Evolutionary conservation across 92 coral and sea anemone species (phyloP).

Genomic region (Heteractis magnifica): DNA sequence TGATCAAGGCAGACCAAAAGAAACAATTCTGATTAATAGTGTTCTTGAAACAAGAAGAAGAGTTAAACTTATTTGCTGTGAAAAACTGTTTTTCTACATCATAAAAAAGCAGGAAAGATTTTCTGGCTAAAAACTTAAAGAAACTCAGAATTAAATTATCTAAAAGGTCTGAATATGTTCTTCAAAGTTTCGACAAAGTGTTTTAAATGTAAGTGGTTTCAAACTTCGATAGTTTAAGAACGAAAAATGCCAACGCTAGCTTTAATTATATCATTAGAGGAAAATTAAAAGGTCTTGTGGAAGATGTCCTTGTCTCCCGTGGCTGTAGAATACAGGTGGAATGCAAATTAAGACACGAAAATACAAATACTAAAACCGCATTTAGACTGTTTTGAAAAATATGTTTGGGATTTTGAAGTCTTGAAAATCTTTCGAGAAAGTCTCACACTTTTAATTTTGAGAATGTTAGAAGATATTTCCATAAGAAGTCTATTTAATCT

Average conservation of each 20-base stretch:
- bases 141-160: neutral
- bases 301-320: conserved; percentile 12
- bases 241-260: neutral
- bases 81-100: neutral
- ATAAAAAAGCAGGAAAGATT: neutral
- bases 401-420: neutral
- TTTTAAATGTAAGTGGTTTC: neutral
- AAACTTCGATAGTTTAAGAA: neutral
- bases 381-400: neutral
- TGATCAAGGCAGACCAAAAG: conserved; percentile 1
- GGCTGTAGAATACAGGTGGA: conserved; percentile 20
- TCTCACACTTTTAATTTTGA: neutral
- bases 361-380: conserved; percentile 15
- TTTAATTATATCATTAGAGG: neutral
- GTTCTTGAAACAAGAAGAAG: neutral
- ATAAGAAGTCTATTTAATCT: neutral
- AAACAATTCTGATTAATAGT: neutral
- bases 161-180: neutral
- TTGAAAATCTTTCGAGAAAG: neutral
- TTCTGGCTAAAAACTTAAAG: neutral
- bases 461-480: neutral
- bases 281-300: conserved; percentile 6
- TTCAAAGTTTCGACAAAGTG: neutral
- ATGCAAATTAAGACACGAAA: conserved; percentile 19
- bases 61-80: neutral